These are phyloP conservation scores for Latrodectus geometricus DNA, from an alignment of 1,140 invertebrate genomes.

Conservation along the genomic window DNA sequence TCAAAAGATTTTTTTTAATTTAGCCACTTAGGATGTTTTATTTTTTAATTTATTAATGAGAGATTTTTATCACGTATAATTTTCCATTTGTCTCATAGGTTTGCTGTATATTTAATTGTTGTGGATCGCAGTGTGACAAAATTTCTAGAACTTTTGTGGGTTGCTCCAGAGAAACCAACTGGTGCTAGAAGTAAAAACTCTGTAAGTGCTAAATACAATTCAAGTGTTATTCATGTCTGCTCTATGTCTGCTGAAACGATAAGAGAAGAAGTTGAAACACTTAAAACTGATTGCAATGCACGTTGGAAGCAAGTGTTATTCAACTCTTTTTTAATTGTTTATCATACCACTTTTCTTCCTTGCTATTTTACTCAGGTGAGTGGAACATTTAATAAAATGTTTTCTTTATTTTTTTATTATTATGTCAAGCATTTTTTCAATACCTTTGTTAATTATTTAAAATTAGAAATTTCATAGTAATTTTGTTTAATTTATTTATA, in stretches of 20 bases:
- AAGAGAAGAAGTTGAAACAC: constrained; percentile 84
- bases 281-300: constrained; percentile 88
- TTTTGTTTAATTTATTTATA: neutral
- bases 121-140: constrained; percentile 76
- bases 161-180: constrained; percentile 9
- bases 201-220: constrained; percentile 6
- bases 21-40: neutral
- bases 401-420: neutral
- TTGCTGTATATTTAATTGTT: constrained; percentile 81
- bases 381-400: neutral
- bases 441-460: neutral
- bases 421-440: neutral
- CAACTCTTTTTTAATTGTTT: constrained; percentile 88
- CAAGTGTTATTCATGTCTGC: constrained; percentile 68
- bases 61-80: neutral
- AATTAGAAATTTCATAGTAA: neutral
- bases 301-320: constrained; percentile 90
- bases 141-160: constrained; percentile 65
- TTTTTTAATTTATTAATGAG: neutral
- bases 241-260: constrained; percentile 73
- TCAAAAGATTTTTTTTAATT: neutral
- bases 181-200: constrained; percentile 1
- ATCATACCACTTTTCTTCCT: constrained; percentile 91
- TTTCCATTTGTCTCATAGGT: constrained; percentile 44
- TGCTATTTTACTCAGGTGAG: constrained; percentile 86